Base-by-base conservation (phyloP, 2,797 vertebrate species). In the Macrochelys suwanniensis region DNA sequence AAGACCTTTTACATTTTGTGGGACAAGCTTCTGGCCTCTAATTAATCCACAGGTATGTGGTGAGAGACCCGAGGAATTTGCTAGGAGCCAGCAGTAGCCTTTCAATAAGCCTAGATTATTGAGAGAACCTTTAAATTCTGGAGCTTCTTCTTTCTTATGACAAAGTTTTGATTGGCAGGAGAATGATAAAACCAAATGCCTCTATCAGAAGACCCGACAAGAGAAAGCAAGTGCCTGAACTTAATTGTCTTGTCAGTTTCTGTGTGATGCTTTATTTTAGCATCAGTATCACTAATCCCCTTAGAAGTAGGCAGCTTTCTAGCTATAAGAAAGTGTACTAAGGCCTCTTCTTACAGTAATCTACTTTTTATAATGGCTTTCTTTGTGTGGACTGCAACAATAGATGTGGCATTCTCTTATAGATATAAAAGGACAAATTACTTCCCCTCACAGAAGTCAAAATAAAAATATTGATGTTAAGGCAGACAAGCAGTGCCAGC, bases 281-380 rank as follows among this genome's bases (percentile, higher is more conserved):
- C 42, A 51, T 16, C 45, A 68, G 2, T 10, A 77, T 17, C 50
- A 83, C 2, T 3, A 42, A 50, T 33, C 31, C 33, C 26, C 50
- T 51, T 21, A 51, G 78, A 59, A 81, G 42, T 0, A 50, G 59
- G 61, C 53, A 50, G 42, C 42, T 74, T 45, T 31, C 3, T 7
- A 59, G 4, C 21, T n/a, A 25, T 25, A 54, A 54, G 49, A 54
- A 54, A 56, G 54, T 1, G 0, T 49, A 84, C 11, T 2, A 0
- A 37, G 45, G 12, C 0, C 1, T 37, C 28, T n/a, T 89, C n/a
- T 83, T 21, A 76, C 13, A 53, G 9, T 79, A 50, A 54, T 42
- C 45, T 59, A 25, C 71, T 78, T 61, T 89, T 45, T 51, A 51
- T 10, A 81, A 61, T 1, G 12, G 47, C 51, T 37, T 57, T n/a